Base-by-base conservation (phyloP, 2,113 vertebrate species). In the Atlantisia rogersi region DNA sequence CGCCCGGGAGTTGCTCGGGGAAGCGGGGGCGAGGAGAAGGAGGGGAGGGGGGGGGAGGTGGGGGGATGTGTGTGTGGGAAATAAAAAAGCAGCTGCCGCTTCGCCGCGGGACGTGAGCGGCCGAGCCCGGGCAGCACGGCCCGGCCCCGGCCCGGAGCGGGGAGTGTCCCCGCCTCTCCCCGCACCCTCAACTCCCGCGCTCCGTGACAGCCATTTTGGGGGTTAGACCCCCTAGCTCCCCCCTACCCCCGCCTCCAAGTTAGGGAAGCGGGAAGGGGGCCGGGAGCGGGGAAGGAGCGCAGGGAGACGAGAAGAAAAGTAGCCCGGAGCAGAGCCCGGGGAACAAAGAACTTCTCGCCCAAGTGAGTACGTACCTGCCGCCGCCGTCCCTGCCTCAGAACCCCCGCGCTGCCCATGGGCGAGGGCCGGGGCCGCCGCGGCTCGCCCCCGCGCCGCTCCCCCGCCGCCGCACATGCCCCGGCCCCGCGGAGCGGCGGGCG, bases 271-370 rank as follows among this genome's bases (percentile, higher is more conserved):
- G 62, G 63, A 60, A 81, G 11, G 48, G 40, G 42, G 42, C 82
- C 56, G 56, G 35, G 58, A 65, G n/a, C 31, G 42, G 70, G 71
- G 42, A 63, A 26, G 28, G 18, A 35, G 62, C 31, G 60, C 48
- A 4, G 26, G 24, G 40, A 78, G 40, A 59, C 20, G 31, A 11
- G 32, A n/a, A 35, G 48, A 67, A 67, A 82, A 77, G 88, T 74
- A 62, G 37, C 71, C 75, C 58, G 56, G 88, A 56, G 64, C 75
- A 77, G 59, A 68, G 48, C 29, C 53, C 39, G 55, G 68, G 29
- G 24, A 78, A 81, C 89, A 94, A 95, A 87, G 91, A 96, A 95
- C 83, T 97, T 95, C 65, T 94, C 64, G 69, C 68, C 67, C 42
- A 84, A 92, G 80, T 89, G 73, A 42, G 55, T 82, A 95, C 84